Conservation (phyloP, 2,888 invertebrate genomes). For the Cheilosia scutellata region DNA sequence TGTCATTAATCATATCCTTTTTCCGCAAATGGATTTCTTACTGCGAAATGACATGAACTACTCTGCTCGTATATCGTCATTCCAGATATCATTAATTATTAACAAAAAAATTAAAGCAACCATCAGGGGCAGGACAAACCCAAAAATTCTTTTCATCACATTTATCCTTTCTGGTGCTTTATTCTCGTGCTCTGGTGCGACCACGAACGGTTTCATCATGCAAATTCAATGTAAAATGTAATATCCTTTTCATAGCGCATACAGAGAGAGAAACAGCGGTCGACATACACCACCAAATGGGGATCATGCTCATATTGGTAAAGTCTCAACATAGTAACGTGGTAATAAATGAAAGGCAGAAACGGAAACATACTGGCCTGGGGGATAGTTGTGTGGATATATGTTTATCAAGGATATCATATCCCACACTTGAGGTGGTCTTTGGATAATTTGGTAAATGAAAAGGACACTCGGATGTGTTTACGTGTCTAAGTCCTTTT, state of each 20-base stretch:
- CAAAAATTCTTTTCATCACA: slow-evolving; percentile 49
- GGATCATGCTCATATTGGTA: slow-evolving; percentile 11
- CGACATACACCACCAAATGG: background rate
- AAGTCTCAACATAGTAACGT: slow-evolving; percentile 15
- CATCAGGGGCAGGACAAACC: slow-evolving; percentile 20
- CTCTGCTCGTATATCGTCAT: slow-evolving; percentile 36
- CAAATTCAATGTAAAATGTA: slow-evolving; percentile 57
- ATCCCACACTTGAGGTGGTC: slow-evolving; percentile 59
- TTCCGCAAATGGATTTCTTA: slow-evolving; percentile 55
- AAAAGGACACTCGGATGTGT: slow-evolving; percentile 69
- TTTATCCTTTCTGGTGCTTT: slow-evolving; percentile 4
- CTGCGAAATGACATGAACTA: slow-evolving; percentile 52
- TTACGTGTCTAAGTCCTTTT: slow-evolving; percentile 71
- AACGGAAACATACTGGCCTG: background rate
- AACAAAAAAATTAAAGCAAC: background rate
- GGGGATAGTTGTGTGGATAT: slow-evolving; percentile 41
- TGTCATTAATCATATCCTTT: slow-evolving; percentile 69
- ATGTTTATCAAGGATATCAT: slow-evolving; percentile 40
- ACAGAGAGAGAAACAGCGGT: no score
- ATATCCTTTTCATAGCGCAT: slow-evolving; percentile 30
- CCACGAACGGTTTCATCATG: slow-evolving; percentile 43
- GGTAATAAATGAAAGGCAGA: slow-evolving; percentile 38
- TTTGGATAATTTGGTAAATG: slow-evolving; percentile 58
- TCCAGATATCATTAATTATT: slow-evolving; percentile 67
- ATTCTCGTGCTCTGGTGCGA: background rate